Evolutionary conservation across 2,888 invertebrate genomes (phyloP).

Genomic region (Calliphora vomitoria): DNA sequence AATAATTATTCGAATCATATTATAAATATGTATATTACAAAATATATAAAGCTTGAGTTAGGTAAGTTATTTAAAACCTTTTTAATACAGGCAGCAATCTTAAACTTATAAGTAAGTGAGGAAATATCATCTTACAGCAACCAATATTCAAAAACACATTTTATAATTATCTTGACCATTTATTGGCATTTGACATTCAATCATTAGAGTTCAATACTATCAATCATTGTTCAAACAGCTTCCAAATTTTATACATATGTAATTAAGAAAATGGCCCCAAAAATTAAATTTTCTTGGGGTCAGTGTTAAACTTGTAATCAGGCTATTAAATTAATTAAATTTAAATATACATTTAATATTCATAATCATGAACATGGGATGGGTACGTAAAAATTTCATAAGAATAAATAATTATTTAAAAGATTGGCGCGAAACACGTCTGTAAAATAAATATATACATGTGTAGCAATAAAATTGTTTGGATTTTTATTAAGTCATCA

Average conservation of each 20-base stretch:
- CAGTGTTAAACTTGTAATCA: not conserved
- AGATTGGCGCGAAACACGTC: not conserved
- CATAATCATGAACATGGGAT: not conserved
- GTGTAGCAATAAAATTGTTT: conserved; percentile 14
- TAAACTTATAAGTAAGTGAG: too few species aligned
- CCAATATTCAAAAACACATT: not conserved
- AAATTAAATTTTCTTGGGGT: not conserved
- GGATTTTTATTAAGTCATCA: conserved; percentile 25
- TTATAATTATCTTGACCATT: not conserved
- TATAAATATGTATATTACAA: too few species aligned
- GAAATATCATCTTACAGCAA: too few species aligned
- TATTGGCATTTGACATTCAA: not conserved
- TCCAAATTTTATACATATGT: not conserved
- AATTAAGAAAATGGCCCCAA: not conserved
- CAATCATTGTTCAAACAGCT: not conserved
- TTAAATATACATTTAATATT: not conserved
- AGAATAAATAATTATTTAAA: conserved; percentile 3
- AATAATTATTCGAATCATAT: too few species aligned
- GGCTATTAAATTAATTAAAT: not conserved
- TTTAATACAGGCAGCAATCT: too few species aligned
- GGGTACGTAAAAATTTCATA: not conserved
- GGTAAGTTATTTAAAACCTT: too few species aligned
- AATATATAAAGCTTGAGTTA: too few species aligned
- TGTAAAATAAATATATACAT: not conserved
- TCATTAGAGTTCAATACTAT: not conserved